These are phyloP conservation scores for Hoplostethus mediterraneus DNA, from an alignment of 2,797 vertebrate genomes.

Conservation along the genomic window DNA sequence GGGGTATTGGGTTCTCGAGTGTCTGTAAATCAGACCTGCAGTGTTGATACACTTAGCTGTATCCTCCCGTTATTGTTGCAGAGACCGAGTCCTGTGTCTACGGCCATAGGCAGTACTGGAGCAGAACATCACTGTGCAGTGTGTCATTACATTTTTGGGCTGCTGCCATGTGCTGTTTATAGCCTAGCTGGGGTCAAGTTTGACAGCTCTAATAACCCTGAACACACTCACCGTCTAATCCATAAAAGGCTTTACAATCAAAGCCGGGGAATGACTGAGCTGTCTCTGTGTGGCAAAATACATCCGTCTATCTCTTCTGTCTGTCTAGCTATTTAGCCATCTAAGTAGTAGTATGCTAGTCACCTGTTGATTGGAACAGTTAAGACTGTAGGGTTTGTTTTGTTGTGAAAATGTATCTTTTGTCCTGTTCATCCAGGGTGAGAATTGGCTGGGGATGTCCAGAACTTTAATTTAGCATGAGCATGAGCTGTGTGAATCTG, in stretches of 20 bases:
- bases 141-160: conserved; percentile 67
- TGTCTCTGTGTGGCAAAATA: conserved; percentile 34
- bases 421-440: not conserved
- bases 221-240: conserved; percentile 69
- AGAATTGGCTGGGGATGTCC: not conserved
- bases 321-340: not conserved
- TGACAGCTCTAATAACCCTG: conserved; percentile 79
- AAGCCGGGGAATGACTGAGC: conserved; percentile 57
- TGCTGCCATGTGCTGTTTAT: conserved; percentile 74
- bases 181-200: conserved; percentile 73
- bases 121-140: conserved; percentile 63
- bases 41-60: not conserved
- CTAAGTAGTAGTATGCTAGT: conserved; percentile 6
- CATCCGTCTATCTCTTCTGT: conserved; percentile 23
- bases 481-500: too few relatives aligned
- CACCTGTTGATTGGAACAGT: conserved; percentile 5
- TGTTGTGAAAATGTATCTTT: not conserved
- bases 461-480: not conserved
- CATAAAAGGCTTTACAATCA: conserved; percentile 76
- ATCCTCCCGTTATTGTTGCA: conserved; percentile 26
- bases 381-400: not conserved
- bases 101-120: conserved; percentile 32
- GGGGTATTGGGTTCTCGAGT: conserved; percentile 36
- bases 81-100: conserved; percentile 25
- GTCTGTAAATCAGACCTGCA: conserved; percentile 51